These are phyloP conservation scores for Notarius quadriscutis DNA, from an alignment of 2,113 vertebrate species.

Conservation along the genomic window DNA sequence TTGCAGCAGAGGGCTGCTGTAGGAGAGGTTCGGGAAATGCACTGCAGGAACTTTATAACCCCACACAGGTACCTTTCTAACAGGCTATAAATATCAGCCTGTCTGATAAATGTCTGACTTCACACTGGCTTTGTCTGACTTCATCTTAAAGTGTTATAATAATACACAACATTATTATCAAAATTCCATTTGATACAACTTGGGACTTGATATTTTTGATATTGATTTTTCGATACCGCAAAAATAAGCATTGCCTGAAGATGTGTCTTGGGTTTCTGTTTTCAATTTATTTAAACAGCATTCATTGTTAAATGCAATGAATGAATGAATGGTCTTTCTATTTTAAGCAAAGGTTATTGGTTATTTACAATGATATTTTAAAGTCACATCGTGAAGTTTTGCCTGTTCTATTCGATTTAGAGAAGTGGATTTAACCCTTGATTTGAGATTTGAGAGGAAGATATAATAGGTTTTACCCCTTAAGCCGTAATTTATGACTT, in stretches of 20 bases:
- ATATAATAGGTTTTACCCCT: background rate
- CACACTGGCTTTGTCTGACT: background rate
- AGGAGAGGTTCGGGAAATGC: constrained; percentile 91
- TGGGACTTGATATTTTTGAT: background rate
- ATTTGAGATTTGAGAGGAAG: background rate
- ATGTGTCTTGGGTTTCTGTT: background rate
- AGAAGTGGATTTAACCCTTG: background rate
- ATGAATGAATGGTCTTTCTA: background rate
- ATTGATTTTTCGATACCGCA: background rate
- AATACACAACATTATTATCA: background rate
- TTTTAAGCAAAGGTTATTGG: background rate
- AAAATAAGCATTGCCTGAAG: background rate
- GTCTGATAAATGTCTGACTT: constrained; percentile 2
- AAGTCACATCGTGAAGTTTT: background rate
- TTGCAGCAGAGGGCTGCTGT: constrained; percentile 89
- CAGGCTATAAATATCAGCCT: background rate
- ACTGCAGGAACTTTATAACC: constrained; percentile 93
- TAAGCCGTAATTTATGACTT: background rate
- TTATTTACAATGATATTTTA: background rate
- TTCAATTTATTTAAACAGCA: background rate
- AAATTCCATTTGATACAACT: background rate
- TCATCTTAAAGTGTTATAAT: background rate
- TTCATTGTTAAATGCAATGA: background rate
- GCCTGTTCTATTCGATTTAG: background rate
- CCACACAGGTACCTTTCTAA: constrained; percentile 83